Conservation (phyloP, 2,888 invertebrate species). For the Ptychoptera albimana region DNA sequence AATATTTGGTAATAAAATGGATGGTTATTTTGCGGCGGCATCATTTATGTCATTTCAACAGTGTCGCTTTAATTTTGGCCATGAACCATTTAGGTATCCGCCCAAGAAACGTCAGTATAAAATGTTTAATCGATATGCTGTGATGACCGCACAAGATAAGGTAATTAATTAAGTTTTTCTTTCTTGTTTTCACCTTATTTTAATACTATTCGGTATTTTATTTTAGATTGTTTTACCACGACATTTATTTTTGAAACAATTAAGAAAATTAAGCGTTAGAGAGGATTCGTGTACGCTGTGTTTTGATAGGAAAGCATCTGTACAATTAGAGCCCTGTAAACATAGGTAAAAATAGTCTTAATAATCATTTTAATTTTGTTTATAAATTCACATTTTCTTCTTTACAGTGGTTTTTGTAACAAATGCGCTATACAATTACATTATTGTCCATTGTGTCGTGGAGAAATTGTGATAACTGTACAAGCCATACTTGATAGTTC, state of each 20-base stretch:
- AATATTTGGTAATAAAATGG: constrained; percentile 62
- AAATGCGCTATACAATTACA: constrained; percentile 60
- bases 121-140: constrained; percentile 63
- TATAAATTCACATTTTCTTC: constrained; percentile 1
- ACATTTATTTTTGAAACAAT: constrained; percentile 57
- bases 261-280: constrained; percentile 54
- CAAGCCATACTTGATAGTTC: constrained; percentile 16
- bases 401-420: constrained; percentile 66
- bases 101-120: constrained; percentile 48
- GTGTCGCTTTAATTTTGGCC: constrained; percentile 84
- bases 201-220: background rate
- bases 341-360: constrained; percentile 46
- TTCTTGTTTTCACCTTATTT: background rate
- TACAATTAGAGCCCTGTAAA: constrained; percentile 61
- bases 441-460: constrained; percentile 78
- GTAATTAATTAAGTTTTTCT: constrained; percentile 19
- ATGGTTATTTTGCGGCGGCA: constrained; percentile 86
- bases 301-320: constrained; percentile 62
- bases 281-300: constrained; percentile 81
- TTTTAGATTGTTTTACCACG: constrained; percentile 49
- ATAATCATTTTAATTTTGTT: background rate
- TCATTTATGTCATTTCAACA: constrained; percentile 96
- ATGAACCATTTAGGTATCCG: constrained; percentile 58
- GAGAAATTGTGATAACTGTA: constrained; percentile 17
- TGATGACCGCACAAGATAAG: constrained; percentile 61